phyloP scores from a whole-genome alignment of 2,888 invertebrate species.

The Mactromeris polynyma region DNA sequence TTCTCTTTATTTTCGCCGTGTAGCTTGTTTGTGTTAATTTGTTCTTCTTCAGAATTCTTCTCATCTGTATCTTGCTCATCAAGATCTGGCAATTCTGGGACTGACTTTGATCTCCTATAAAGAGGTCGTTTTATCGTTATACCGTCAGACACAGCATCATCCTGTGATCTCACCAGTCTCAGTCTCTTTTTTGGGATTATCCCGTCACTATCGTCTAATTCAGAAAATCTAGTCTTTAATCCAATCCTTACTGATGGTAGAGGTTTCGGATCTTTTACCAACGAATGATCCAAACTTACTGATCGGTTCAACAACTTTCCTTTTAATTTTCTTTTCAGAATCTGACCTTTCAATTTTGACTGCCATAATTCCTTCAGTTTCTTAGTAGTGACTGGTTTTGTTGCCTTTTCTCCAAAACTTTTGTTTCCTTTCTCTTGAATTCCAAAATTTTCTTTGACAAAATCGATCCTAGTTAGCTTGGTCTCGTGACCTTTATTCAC shows the following conservation, averaged over 20 bases:
- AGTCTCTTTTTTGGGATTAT: conserved; percentile 24
- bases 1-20: not conserved
- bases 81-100: conserved; percentile 48
- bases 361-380: conserved; percentile 63
- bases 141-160: conserved; percentile 6
- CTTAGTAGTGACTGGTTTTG: not conserved
- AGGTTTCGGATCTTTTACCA: conserved; percentile 38
- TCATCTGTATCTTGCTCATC: conserved; percentile 1
- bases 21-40: not conserved
- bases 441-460: not conserved
- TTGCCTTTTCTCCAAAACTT: not conserved
- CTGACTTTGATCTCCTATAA: conserved; percentile 64
- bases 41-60: not conserved
- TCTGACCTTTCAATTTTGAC: conserved; percentile 73
- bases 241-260: conserved; percentile 25
- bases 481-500: not conserved
- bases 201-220: conserved; percentile 12
- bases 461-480: not conserved
- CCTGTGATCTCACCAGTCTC: conserved; percentile 19
- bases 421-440: conserved; percentile 9
- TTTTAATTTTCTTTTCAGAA: conserved; percentile 79
- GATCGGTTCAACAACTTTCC: conserved; percentile 86
- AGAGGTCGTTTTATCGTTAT: conserved; percentile 30
- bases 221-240: conserved; percentile 40
- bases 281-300: conserved; percentile 79